phyloP scores from a whole-genome alignment of 2,888 invertebrate species.

The Meganola albula region DNA sequence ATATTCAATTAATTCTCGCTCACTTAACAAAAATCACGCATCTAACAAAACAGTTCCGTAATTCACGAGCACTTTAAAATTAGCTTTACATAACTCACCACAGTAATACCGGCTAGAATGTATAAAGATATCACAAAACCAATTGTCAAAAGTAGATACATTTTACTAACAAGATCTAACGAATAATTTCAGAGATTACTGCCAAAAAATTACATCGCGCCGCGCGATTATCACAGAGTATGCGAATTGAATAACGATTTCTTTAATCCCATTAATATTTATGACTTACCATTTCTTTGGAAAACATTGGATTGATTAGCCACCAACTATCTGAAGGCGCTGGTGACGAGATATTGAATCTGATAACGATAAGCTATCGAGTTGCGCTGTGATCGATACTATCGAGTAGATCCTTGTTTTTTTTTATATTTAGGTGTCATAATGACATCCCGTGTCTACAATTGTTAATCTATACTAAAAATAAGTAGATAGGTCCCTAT shows the following conservation, averaged over 20 bases:
- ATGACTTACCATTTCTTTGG: constrained; percentile 64
- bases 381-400: constrained; percentile 16
- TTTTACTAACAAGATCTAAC: constrained; percentile 16
- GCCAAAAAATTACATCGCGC: constrained; percentile 15
- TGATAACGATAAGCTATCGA: constrained; percentile 22
- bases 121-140: constrained; percentile 19
- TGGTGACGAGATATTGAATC: constrained; percentile 16
- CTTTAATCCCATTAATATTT: constrained; percentile 40
- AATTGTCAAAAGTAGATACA: constrained; percentile 17
- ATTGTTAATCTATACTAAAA: too few relatives aligned
- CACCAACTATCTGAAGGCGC: constrained; percentile 33
- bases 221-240: constrained; percentile 19
- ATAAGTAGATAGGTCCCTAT: too few relatives aligned
- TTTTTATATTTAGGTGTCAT: not conserved
- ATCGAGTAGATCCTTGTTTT: constrained; percentile 16
- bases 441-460: not conserved
- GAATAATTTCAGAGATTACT: constrained; percentile 8
- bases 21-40: constrained; percentile 1
- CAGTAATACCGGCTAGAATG: constrained; percentile 18
- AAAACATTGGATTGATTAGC: constrained; percentile 37
- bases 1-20: constrained; percentile 6
- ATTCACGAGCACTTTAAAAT: constrained; percentile 1
- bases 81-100: constrained; percentile 26
- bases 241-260: constrained; percentile 8
- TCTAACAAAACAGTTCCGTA: constrained; percentile 1